Evolutionary conservation across 92 coral and sea anemone species (phyloP), one percentile per base, ranked within the genome.

Genomic region (Palythoa caribaeorum): DNA sequence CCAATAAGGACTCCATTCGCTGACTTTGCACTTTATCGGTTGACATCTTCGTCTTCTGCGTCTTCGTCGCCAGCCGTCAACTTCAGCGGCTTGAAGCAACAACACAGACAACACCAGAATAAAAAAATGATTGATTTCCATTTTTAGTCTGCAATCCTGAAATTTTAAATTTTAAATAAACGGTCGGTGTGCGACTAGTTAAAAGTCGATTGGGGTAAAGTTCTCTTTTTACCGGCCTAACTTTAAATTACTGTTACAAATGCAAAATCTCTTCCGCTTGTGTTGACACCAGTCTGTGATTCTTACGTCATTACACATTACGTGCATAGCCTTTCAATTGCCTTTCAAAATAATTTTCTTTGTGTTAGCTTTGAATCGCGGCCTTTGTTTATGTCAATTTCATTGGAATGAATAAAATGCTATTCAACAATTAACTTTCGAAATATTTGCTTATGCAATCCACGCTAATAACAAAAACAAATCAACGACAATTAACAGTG

Each of bases 1-100:
- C 85, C 85, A 80, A 15, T 13, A 57, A 9, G 62, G 80, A 38
- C 54, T 66, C 85, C 85, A 80, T 12, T 19, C 9, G 59, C 85
- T 80, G 1, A 80, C 85, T 63, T 54, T 48, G 73, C 85, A 80
- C 17, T 63, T 21, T 38, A 50, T n/a, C 9, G 73, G 73, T 6
- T 5, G 3, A 1, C 73, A 80, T 78, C 83, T 38, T 1, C 85
- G 59, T 9, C 85, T 69, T 80, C 79, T 76, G 60, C 71, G 71
- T 11, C 71, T 66, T 66, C 71, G 71, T 62, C 85, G 14, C 85
- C 85, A 80, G 13, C 85, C 85, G 85, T 80, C 20, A 12, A 57
- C 62, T 5, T n/a, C 37, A 11, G 73, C 28, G 1, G 85, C 53
- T 20, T 80, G 85, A 35, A 80, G 39, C 36, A 66, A 17, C 0